phyloP scores from a whole-genome alignment of 2,888 invertebrate species.

The Rambutsinella grinnellia region DNA sequence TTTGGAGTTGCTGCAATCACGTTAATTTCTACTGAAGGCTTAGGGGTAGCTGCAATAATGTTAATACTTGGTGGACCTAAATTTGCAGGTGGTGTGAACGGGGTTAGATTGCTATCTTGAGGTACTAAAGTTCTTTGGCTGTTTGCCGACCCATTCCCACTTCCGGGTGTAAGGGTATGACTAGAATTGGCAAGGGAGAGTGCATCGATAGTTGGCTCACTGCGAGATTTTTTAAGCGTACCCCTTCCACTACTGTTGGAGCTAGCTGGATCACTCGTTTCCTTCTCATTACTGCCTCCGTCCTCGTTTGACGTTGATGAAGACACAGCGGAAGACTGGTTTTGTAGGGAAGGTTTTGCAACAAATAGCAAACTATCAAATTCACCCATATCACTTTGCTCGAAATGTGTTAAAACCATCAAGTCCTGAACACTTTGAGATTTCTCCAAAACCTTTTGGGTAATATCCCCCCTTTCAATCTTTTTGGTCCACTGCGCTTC shows the following conservation, averaged over 20 bases:
- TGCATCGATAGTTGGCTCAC: conserved; percentile 54
- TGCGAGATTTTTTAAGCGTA: conserved; percentile 48
- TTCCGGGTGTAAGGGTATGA: conserved; percentile 41
- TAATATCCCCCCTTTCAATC: conserved; percentile 56
- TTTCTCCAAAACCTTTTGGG: conserved; percentile 73
- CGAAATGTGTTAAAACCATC: conserved; percentile 78
- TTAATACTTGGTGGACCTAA: conserved; percentile 49
- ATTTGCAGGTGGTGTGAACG: conserved; percentile 1
- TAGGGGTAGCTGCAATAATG: conserved; percentile 49
- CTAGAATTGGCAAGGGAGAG: conserved; percentile 46
- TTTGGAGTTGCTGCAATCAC: conserved; percentile 46
- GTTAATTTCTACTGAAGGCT: conserved; percentile 46
- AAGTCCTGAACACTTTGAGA: conserved; percentile 78
- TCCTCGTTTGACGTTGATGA: not conserved
- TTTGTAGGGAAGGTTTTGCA: not conserved
- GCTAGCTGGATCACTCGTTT: not conserved
- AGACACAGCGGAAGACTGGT: conserved; percentile 31
- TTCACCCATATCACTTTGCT: conserved; percentile 69
- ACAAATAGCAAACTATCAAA: conserved; percentile 45
- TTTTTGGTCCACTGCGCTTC: conserved; percentile 43
- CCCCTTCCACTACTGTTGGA: not conserved
- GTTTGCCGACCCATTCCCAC: not conserved
- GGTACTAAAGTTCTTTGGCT: conserved; percentile 45
- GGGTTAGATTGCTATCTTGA: conserved; percentile 1
- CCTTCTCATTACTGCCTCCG: not conserved